Percentiles rank a stretch among this genome's conserved stretches.
Evolutionary conservation across 1,140 invertebrate species (phyloP).

Genomic region (Atta texana): DNA sequence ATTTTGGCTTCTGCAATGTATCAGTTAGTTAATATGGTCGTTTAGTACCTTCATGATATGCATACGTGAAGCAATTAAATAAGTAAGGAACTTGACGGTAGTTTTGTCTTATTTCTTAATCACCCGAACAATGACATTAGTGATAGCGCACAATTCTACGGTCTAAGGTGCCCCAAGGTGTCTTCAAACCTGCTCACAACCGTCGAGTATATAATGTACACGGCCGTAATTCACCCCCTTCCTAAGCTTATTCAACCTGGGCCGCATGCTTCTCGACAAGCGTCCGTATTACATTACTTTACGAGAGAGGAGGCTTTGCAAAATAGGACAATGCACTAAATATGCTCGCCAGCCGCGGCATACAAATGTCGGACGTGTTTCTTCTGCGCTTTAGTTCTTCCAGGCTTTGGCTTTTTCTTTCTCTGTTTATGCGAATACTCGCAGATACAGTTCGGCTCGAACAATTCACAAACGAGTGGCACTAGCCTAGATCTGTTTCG

Average conservation of each 20-base stretch:
- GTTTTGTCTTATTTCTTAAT: constrained; percentile 72
- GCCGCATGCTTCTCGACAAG: constrained; percentile 40
- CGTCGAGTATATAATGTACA: constrained; percentile 79
- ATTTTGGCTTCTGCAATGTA: neutral
- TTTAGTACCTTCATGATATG: neutral
- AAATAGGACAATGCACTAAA: constrained; percentile 82
- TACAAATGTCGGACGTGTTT: constrained; percentile 72
- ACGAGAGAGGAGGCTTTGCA: constrained; percentile 72
- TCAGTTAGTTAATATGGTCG: neutral
- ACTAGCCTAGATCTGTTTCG: constrained; percentile 25
- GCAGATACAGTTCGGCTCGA: constrained; percentile 53
- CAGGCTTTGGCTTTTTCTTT: neutral
- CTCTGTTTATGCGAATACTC: constrained; percentile 58
- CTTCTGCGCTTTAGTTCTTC: constrained; percentile 68
- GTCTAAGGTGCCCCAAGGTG: constrained; percentile 61
- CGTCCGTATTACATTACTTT: constrained; percentile 77
- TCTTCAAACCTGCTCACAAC: constrained; percentile 73
- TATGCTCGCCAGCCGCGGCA: constrained; percentile 70
- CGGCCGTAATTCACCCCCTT: constrained; percentile 76
- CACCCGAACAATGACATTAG: constrained; percentile 63
- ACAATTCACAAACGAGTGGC: constrained; percentile 55
- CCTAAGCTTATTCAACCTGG: constrained; percentile 60
- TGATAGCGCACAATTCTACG: constrained; percentile 36
- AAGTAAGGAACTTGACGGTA: neutral
- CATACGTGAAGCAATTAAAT: neutral